A percentile compares a stretch with the other conserved stretches of the same genome.
Evolutionary conservation across 2,888 invertebrate species (phyloP).

Genomic region (Cephus spinipes): DNA sequence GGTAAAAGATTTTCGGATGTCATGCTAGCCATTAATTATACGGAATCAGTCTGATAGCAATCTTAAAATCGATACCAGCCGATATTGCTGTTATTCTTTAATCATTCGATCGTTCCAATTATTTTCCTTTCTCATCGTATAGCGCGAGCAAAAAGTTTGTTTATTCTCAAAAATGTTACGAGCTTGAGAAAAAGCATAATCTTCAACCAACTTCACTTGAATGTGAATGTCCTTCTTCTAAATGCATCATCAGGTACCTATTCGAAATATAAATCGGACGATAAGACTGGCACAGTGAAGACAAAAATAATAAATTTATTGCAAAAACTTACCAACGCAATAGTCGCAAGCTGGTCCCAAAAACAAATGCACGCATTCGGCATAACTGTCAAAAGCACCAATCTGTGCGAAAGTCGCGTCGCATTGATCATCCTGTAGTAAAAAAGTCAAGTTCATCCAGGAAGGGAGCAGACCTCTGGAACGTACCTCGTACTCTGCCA

Average conservation of each 20-base stretch:
- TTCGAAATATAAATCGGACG: too few species aligned
- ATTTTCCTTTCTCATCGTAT: not conserved
- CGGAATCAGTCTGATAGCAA: too few species aligned
- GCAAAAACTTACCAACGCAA: conserved; percentile 76
- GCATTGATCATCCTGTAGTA: conserved; percentile 78
- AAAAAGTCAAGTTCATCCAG: conserved; percentile 73
- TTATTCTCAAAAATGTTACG: too few species aligned
- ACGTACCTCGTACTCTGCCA: conserved; percentile 72
- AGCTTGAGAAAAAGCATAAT: too few species aligned
- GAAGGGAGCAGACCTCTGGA: conserved; percentile 70
- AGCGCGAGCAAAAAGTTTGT: too few species aligned
- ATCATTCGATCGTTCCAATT: not conserved
- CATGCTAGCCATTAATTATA: not conserved
- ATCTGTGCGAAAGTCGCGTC: conserved; percentile 80
- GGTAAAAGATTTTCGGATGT: not conserved
- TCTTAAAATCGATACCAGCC: too few species aligned
- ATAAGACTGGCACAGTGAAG: not conserved
- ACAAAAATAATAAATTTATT: not conserved
- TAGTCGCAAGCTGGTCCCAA: conserved; percentile 87
- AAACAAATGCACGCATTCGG: conserved; percentile 80
- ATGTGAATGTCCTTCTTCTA: not conserved
- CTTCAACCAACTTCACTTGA: conserved; percentile 3
- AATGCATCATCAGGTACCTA: too few species aligned
- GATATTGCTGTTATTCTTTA: not conserved
- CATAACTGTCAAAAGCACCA: conserved; percentile 78